Conservation (phyloP, 2,113 vertebrate species). For the Ophiodon elongatus region DNA sequence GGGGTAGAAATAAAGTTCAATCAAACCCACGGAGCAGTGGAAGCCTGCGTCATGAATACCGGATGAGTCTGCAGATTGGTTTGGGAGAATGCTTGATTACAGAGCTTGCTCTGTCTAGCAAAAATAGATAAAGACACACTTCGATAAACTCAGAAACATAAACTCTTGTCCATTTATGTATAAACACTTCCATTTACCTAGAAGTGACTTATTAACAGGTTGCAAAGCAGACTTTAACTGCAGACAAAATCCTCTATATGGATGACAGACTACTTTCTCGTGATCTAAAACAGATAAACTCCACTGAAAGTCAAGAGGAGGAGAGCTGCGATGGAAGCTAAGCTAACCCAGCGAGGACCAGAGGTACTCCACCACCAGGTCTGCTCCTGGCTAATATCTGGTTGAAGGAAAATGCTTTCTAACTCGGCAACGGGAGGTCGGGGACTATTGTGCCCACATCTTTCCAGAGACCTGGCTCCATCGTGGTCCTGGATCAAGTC, state of each 20-base stretch:
- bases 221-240: neutral
- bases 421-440: neutral
- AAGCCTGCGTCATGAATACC: neutral
- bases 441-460: no score
- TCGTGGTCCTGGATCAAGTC: no score
- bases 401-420: neutral
- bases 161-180: neutral
- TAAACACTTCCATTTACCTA: neutral
- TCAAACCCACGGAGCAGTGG: conserved; percentile 1
- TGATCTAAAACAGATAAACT: neutral
- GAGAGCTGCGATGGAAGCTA: neutral
- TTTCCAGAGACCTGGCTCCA: neutral
- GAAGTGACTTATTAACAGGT: neutral
- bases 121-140: neutral
- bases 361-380: no score
- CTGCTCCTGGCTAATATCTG: neutral
- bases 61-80: neutral
- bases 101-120: neutral
- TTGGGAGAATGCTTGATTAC: neutral
- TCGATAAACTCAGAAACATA: neutral
- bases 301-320: neutral
- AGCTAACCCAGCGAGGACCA: neutral
- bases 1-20: conserved; percentile 54
- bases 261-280: neutral
- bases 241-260: no score